Base-by-base conservation (phyloP, 2,888 invertebrate species). In the Harpalus rubripes region DNA sequence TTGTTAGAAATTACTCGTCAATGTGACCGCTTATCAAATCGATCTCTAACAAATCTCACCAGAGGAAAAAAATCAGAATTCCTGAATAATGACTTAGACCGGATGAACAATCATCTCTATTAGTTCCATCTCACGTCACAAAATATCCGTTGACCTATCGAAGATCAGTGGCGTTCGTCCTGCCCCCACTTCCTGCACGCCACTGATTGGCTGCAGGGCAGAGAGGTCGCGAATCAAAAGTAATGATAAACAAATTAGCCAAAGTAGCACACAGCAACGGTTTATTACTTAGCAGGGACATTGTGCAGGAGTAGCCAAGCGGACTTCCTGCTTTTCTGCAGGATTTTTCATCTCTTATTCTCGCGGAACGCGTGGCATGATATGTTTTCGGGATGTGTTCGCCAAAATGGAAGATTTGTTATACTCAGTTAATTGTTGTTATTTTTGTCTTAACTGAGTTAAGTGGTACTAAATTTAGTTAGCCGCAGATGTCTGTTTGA, bases 231-330 rank as follows among this genome's bases (percentile, higher is more conserved):
- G 83, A 83, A 83, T 83, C 83, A 74, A 56, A 74, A 83, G 74
- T 56, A 74, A 59, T 74, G 83, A 83, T 83, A 83, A 83, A 83
- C 83, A 83, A 76, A 83, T 83, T 72, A 83, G 72, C 74, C 39
- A 59, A 83, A 83, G 83, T 83, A 83, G 83, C 72, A 83, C 83
- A 83, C 74, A 83, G 12, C 12, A 74, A 41, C 44, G 68, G 68
- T 72, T 72, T 72, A 16, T 82, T 83, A 74, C 68, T 83, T 83
- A 74, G 56, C 56, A 22, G 15, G 78, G 32, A 44, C 32, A 74
- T 83, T 83, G 83, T 83, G 61, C 76, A 59, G 12, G 56, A 72
- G 83, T 74, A 83, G 10, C 83, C 15, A 58, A 74, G 59, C 83
- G 83, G 18, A 18, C n/a, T 83, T 83, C 83, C 83, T 83, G 83